Evolutionary conservation across 2,888 invertebrate genomes (phyloP), one percentile per base, ranked within the genome.

Genomic region (Malthinus flaveolus): DNA sequence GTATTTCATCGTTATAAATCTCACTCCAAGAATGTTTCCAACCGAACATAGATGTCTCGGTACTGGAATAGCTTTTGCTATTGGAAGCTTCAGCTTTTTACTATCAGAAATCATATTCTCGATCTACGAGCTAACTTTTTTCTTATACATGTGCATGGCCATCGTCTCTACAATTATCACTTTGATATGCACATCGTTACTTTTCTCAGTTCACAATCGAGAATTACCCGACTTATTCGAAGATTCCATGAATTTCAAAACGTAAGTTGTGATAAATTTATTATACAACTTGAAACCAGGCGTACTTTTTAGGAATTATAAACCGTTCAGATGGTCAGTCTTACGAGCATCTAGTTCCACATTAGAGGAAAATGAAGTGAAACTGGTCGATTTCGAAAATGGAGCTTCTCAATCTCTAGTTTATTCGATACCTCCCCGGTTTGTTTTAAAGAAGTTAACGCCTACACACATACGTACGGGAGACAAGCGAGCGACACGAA

Each of bases 1-100:
- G 9, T 10, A 23, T 2, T 55, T n/a, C 33, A 10, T 42, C 6
- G 31, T 44, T 12, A 42, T n/a, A 10, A 56, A 56, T 8, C n/a
- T 56, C 3, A 36, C 50, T n/a, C 50, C 78, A 7, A 72, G 74
- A 9, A 72, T 76, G 7, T 62, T 78, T 32, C 56, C 56, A 0
- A 56, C 56, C 0, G 48, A 44, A 31, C 33, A 36, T 1, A 42
- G 56, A 36, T 42, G 45, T 9, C n/a, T 32, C 12, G 45, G 45
- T n/a, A 50, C 46, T 5, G 50, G 44, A 4, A 8, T 50, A 15
- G 31, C 50, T 3, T 9, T 13, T 10, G 50, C 50, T 23, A 31
- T 50, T 45, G 45, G 36, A 10, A 7, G 44, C 31, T 12, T 50
- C 5, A 23, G 49, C 9, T 45, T 15, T 7, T 1, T 12, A 31